Percentiles rank a stretch among this genome's conserved stretches.
These are phyloP conservation scores for Lasioglossum vierecki DNA, from an alignment of 2,888 invertebrate genomes.

Conservation along the genomic window DNA sequence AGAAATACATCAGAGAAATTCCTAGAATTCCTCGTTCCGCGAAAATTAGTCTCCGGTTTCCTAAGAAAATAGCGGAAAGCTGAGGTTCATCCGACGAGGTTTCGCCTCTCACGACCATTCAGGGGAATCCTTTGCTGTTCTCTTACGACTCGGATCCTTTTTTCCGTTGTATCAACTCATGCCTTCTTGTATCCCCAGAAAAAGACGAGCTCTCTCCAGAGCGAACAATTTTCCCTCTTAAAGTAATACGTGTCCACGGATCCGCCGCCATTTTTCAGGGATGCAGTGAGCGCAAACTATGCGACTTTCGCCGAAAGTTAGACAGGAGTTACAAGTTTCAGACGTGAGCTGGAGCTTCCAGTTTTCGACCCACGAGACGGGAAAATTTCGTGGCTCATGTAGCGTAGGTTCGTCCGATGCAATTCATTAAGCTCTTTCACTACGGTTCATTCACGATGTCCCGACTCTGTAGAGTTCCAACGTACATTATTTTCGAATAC, in stretches of 20 bases:
- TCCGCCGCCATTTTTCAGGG: background rate
- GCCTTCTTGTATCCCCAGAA: background rate
- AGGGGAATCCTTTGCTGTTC: background rate
- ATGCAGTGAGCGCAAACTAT: background rate
- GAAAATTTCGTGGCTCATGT: background rate
- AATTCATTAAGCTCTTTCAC: background rate
- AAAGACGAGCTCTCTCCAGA: background rate
- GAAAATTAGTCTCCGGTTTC: background rate
- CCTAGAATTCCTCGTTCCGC: background rate
- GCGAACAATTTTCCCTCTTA: background rate
- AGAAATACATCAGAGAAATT: background rate
- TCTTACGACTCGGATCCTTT: background rate
- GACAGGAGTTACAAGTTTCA: background rate
- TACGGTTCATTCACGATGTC: background rate
- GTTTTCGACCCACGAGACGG: background rate
- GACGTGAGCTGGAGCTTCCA: background rate
- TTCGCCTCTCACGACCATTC: background rate
- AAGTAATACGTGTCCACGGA: background rate
- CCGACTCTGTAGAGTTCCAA: background rate
- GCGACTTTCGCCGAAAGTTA: background rate
- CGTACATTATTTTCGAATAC: background rate
- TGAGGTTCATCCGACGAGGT: background rate
- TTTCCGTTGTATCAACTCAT: background rate
- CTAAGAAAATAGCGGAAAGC: background rate
- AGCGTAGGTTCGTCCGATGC: background rate